A percentile compares a stretch with the other conserved stretches of the same genome.
Conservation (phyloP, 2,888 invertebrate species). For the Crioceris asparagi region DNA sequence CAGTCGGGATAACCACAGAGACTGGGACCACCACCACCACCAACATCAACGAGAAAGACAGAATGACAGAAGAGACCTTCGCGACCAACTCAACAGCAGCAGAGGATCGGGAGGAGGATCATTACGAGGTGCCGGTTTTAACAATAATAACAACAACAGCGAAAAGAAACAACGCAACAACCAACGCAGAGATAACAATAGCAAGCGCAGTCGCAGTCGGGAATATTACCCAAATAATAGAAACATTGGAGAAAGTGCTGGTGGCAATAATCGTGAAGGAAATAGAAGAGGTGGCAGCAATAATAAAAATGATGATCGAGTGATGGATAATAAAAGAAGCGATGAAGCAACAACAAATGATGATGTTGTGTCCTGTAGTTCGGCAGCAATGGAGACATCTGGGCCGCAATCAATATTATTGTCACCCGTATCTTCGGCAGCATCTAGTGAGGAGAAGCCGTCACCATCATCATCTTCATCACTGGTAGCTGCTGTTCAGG, state of each 20-base stretch:
- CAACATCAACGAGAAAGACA: neutral
- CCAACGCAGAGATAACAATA: constrained; percentile 11
- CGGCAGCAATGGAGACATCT: constrained; percentile 26
- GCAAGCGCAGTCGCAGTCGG: constrained; percentile 8
- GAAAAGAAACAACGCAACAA: constrained; percentile 10
- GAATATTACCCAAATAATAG: neutral
- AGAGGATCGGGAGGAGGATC: neutral
- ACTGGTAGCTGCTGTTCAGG: constrained; percentile 12
- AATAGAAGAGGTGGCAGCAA: constrained; percentile 10
- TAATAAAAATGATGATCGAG: constrained; percentile 13
- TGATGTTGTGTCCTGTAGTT: constrained; percentile 11
- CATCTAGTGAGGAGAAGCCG: constrained; percentile 19
- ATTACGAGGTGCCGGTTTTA: neutral
- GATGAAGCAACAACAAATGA: constrained; percentile 2
- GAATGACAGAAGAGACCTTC: neutral
- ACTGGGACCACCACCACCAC: too few relatives aligned
- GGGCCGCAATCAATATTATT: too few relatives aligned
- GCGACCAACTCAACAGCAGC: neutral
- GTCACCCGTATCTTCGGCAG: too few relatives aligned
- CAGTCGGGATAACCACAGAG: too few relatives aligned
- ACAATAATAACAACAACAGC: constrained; percentile 9
- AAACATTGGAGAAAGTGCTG: constrained; percentile 6
- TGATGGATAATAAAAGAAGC: constrained; percentile 10
- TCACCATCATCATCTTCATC: too few relatives aligned
- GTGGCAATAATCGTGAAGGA: constrained; percentile 10